Evolutionary conservation across 2,888 invertebrate genomes (phyloP).

Genomic region (Laspeyria flexula): DNA sequence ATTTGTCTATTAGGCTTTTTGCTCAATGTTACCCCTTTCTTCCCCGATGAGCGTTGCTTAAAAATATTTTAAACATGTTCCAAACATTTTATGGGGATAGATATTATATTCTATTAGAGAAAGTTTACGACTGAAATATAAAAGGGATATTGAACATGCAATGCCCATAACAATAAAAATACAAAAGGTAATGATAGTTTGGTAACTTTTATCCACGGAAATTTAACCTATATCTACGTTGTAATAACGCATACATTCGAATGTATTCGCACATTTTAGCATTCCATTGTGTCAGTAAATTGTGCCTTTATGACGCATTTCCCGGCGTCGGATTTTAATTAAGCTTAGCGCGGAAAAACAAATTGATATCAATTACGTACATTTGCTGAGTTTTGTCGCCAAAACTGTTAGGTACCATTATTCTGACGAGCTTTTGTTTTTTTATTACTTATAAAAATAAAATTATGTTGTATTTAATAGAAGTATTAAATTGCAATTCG

Average conservation of each 20-base stretch:
- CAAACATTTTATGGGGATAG: too few relatives aligned
- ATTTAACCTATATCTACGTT: background rate
- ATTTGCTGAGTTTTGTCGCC: background rate
- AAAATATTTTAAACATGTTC: too few relatives aligned
- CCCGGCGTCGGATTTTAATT: slow-evolving; percentile 21
- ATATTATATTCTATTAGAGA: too few relatives aligned
- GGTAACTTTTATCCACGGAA: background rate
- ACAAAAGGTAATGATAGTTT: background rate
- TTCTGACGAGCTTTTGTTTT: background rate
- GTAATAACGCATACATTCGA: background rate
- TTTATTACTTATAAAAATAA: too few relatives aligned
- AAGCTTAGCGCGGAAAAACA: slow-evolving; percentile 10
- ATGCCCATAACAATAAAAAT: background rate
- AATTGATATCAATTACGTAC: slow-evolving; percentile 16
- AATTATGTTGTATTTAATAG: too few relatives aligned
- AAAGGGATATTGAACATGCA: background rate
- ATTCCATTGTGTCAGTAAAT: slow-evolving; percentile 1
- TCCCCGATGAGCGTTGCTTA: too few relatives aligned
- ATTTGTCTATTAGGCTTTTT: too few relatives aligned
- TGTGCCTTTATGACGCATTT: slow-evolving; percentile 14
- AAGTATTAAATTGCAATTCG: too few relatives aligned
- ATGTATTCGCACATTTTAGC: background rate
- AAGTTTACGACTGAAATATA: too few relatives aligned
- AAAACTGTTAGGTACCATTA: background rate
- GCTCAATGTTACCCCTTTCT: too few relatives aligned